Conservation (phyloP, 2,888 invertebrate genomes). For the Tachina fera region DNA sequence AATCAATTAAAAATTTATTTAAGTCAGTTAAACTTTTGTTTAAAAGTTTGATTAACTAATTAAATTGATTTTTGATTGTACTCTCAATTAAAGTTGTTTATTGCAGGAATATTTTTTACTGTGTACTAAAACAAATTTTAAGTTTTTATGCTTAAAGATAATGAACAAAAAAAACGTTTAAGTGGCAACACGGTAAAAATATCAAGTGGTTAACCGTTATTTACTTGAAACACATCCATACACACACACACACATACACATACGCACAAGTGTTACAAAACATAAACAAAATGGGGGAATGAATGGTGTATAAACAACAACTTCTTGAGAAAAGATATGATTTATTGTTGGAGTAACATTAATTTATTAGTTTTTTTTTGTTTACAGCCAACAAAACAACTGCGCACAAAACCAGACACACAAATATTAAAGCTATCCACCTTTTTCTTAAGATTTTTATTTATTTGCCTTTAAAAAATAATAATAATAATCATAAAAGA, state of each 20-base stretch:
- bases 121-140: background rate
- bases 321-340: constrained; percentile 41
- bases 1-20: no score
- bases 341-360: constrained; percentile 52
- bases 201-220: constrained; percentile 60
- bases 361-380: constrained; percentile 60
- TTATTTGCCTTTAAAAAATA: background rate
- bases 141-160: background rate
- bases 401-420: background rate
- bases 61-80: background rate
- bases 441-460: background rate
- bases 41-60: no score
- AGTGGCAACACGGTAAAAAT: constrained; percentile 51
- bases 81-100: background rate
- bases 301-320: background rate
- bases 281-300: background rate
- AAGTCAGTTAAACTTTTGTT: no score
- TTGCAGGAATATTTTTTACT: background rate
- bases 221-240: constrained; percentile 16
- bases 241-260: no score
- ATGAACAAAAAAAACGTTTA: background rate
- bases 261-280: constrained; percentile 2
- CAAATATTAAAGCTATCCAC: constrained; percentile 4
- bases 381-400: background rate
- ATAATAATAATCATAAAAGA: background rate